Evolutionary conservation across 1,140 invertebrate genomes (phyloP), one percentile per base, ranked within the genome.

Genomic region (Drosophila santomea): DNA sequence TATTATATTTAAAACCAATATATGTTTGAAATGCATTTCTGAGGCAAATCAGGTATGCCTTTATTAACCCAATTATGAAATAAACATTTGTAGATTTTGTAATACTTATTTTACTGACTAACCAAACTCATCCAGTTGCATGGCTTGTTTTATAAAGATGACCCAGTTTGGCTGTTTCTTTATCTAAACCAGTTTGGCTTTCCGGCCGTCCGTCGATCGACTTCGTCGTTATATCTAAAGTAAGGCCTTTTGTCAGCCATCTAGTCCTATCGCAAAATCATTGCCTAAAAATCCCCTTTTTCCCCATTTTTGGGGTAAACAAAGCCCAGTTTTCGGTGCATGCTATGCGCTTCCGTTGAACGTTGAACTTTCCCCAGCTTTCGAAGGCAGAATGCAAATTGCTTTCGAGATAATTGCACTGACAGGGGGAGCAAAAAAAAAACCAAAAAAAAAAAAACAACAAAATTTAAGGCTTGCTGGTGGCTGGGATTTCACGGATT

Each of bases 381-480:
- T 39, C 41, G n/a, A 45, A 28, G 12, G n/a, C 41, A 28, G 64
- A 71, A 71, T 71, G 68, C 68, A 71, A 71, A 71, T 71, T 71
- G 55, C 54, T 71, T 71, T 50, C 68, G 32, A 71, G 71, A 71
- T 71, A 71, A 71, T 71, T 71, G 67, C 66, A 69, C 41, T 67
- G 50, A 47, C 62, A 12, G n/a, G 25, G 12, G 23, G 1, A 35
- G 32, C 8, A 10, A 32, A 8, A 32, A 32, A 8, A 32, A 32
- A 32, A 32, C 1, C 2, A 32, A 28, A 28, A 28, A 32, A 7
- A 32, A 0, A 32, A 32, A 32, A 32, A 8, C 10, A 32, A 25
- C 4, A 4, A 32, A 32, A 32, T 32, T 8, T 3, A 8, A 32
- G 32, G 32, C 28, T 8, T 32, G 28, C 28, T 32, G 28, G 20